phyloP scores from a whole-genome alignment of 1,140 invertebrate species.

The Lysiphlebus fabarum region DNA sequence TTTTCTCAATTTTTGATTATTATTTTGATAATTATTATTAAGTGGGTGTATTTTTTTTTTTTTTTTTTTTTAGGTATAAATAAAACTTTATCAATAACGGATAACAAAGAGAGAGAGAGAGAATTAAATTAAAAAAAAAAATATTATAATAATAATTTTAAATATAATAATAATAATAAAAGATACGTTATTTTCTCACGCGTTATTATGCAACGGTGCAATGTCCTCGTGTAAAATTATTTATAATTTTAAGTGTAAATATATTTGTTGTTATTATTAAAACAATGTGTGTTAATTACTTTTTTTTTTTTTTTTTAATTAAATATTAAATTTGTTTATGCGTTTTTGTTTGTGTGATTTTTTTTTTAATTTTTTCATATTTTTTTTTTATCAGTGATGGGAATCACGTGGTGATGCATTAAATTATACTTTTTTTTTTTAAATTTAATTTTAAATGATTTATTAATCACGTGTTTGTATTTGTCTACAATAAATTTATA shows the following conservation, averaged over 20 bases:
- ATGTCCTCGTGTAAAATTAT: slow-evolving; percentile 11
- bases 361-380: not conserved
- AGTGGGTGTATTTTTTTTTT: too few species aligned
- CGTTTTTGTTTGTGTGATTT: slow-evolving; percentile 8
- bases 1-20: too few species aligned
- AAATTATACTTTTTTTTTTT: slow-evolving; percentile 2
- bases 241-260: not conserved
- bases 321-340: too few species aligned
- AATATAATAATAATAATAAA: not conserved
- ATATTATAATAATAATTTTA: not conserved
- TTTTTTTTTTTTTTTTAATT: too few species aligned
- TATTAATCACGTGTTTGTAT: not conserved
- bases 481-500: not conserved
- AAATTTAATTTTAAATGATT: too few species aligned
- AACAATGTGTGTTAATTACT: too few species aligned
- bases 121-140: not conserved
- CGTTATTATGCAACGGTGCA: slow-evolving; percentile 42
- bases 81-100: too few species aligned
- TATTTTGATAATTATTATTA: too few species aligned
- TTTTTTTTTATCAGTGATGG: slow-evolving; percentile 24
- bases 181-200: slow-evolving; percentile 27
- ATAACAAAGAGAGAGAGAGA: too few species aligned
- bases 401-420: slow-evolving; percentile 43
- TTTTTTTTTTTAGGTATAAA: too few species aligned
- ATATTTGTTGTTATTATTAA: not conserved